These are phyloP conservation scores for Neelides folsomi DNA, from an alignment of 2,888 invertebrate genomes.

Conservation along the genomic window DNA sequence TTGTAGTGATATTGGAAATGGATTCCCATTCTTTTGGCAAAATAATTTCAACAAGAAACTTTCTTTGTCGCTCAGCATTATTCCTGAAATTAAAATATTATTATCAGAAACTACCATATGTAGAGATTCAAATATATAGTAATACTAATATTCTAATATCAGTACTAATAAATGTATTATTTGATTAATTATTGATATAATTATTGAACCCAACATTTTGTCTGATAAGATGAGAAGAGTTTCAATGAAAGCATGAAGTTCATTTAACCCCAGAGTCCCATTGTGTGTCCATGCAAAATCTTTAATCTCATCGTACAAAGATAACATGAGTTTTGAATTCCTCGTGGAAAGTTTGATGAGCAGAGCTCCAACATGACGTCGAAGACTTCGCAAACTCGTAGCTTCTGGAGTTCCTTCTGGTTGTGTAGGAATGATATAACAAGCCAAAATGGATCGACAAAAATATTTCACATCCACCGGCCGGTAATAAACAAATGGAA, in stretches of 20 bases:
- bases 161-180: background rate
- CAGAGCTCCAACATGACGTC: constrained; percentile 24
- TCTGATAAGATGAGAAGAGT: constrained; percentile 26
- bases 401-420: constrained; percentile 7
- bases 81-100: constrained; percentile 11
- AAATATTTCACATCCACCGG: no score
- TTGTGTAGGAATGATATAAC: no score
- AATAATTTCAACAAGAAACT: constrained; percentile 21
- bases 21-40: constrained; percentile 21
- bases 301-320: no score
- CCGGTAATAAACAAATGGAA: constrained; percentile 16
- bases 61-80: constrained; percentile 20
- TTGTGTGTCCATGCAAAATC: no score
- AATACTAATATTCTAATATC: no score
- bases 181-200: no score
- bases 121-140: no score
- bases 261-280: background rate
- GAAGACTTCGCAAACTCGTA: constrained; percentile 14
- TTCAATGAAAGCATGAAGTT: constrained; percentile 21
- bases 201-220: constrained; percentile 22
- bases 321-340: no score
- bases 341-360: constrained; percentile 17
- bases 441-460: no score
- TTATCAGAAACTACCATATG: no score
- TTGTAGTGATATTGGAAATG: constrained; percentile 13